A percentile compares a stretch with the other conserved stretches of the same genome.
phyloP scores from a whole-genome alignment of 2,888 invertebrate species.

The Brachylomia viminalis region DNA sequence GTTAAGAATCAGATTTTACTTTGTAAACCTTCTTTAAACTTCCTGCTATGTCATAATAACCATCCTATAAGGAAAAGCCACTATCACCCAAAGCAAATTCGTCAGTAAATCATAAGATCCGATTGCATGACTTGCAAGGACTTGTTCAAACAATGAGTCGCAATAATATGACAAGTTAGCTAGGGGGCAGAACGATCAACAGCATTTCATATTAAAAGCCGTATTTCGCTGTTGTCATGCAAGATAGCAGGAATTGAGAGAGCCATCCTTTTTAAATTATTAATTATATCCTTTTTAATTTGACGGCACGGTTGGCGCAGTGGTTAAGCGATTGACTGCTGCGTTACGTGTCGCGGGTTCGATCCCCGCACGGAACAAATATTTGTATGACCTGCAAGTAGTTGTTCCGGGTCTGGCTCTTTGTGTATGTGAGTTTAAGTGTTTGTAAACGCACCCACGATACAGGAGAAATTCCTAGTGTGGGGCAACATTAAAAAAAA shows the following conservation, averaged over 20 bases:
- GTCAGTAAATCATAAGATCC: constrained; percentile 42
- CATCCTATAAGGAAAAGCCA: constrained; percentile 16
- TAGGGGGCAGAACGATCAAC: constrained; percentile 67
- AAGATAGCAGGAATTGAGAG: not conserved
- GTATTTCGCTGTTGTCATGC: constrained; percentile 17
- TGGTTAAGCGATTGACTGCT: too few species aligned
- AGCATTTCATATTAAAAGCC: constrained; percentile 40
- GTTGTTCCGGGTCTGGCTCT: too few species aligned
- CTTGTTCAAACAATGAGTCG: constrained; percentile 64
- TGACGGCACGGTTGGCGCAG: too few species aligned
- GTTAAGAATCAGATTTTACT: not conserved
- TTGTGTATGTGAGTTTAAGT: too few species aligned
- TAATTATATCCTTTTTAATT: too few species aligned
- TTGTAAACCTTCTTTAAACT: not conserved
- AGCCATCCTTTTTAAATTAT: not conserved
- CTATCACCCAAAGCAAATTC: constrained; percentile 21
- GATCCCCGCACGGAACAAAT: too few species aligned
- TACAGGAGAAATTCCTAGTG: too few species aligned
- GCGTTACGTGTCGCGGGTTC: too few species aligned
- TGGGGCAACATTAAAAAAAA: too few species aligned
- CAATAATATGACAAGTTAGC: constrained; percentile 66
- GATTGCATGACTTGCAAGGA: constrained; percentile 62
- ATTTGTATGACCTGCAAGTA: too few species aligned
- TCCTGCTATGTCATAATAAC: constrained; percentile 26
- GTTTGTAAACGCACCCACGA: too few species aligned